phyloP scores from a whole-genome alignment of 2,888 invertebrate species.

The Chloromyia formosa region DNA sequence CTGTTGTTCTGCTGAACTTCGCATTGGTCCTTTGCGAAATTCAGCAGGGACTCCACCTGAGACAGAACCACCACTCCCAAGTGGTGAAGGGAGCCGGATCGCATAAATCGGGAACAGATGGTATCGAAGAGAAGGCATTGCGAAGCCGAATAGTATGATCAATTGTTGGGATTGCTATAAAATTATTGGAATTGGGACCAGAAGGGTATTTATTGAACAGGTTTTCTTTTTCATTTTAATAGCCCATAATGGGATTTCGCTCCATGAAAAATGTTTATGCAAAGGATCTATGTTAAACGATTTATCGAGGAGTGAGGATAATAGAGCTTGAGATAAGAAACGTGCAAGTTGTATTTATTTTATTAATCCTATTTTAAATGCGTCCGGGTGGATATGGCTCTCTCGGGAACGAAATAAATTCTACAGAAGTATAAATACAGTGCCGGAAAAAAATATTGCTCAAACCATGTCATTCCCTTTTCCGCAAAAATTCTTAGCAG shows the following conservation, averaged over 20 bases:
- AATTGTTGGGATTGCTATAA: neutral
- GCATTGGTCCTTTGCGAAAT: neutral
- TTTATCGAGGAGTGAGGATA: neutral
- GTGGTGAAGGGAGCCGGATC: neutral
- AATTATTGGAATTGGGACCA: neutral
- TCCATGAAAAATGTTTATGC: neutral
- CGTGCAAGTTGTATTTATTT: no score
- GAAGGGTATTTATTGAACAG: neutral
- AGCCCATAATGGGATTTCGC: neutral
- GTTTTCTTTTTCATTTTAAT: neutral
- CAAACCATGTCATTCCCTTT: no score
- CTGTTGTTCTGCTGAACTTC: neutral
- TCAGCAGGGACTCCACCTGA: neutral
- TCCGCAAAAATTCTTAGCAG: no score
- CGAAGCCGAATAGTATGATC: neutral
- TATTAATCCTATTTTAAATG: no score
- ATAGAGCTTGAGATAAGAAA: no score
- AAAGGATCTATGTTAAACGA: neutral
- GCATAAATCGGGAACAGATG: neutral
- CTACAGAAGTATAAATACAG: no score
- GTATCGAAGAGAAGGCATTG: neutral
- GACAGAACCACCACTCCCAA: neutral
- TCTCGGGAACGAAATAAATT: no score
- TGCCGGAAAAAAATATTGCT: no score
- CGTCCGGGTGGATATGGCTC: no score